Conservation (phyloP, 2,888 invertebrate species). For the Rhimphoctona megacephalus region DNA sequence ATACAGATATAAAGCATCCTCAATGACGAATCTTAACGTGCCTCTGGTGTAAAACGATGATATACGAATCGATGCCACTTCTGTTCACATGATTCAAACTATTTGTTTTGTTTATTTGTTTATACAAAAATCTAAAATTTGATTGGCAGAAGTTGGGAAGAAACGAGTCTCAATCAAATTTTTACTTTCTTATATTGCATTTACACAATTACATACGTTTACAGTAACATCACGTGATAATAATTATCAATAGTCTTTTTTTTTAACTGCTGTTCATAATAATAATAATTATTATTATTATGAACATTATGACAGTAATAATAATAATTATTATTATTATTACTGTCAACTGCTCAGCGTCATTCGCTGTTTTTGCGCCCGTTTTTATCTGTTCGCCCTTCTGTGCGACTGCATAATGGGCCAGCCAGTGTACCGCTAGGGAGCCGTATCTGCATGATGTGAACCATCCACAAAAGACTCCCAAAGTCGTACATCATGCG, state of each 20-base stretch:
- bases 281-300: no score
- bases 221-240: no score
- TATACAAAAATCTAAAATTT: neutral
- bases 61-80: neutral
- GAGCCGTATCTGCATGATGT: no score
- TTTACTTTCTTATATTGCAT: neutral
- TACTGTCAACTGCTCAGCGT: neutral
- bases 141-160: neutral
- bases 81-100: neutral
- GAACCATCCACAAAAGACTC: no score
- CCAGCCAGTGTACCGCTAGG: no score
- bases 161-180: neutral
- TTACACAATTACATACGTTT: no score
- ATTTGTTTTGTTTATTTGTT: neutral
- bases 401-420: neutral
- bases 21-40: slow-evolving; percentile 25
- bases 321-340: neutral
- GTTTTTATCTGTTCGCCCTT: neutral
- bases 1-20: slow-evolving; percentile 24
- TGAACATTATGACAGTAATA: no score
- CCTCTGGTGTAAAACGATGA: neutral
- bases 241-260: no score
- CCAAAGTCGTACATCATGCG: no score
- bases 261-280: no score
- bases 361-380: neutral